A percentile compares a stretch with the other conserved stretches of the same genome.
These are phyloP conservation scores for Sanderia malayensis DNA, from an alignment of 30 jellyfish, hydroid and myxozoan genomes.

Conservation along the genomic window DNA sequence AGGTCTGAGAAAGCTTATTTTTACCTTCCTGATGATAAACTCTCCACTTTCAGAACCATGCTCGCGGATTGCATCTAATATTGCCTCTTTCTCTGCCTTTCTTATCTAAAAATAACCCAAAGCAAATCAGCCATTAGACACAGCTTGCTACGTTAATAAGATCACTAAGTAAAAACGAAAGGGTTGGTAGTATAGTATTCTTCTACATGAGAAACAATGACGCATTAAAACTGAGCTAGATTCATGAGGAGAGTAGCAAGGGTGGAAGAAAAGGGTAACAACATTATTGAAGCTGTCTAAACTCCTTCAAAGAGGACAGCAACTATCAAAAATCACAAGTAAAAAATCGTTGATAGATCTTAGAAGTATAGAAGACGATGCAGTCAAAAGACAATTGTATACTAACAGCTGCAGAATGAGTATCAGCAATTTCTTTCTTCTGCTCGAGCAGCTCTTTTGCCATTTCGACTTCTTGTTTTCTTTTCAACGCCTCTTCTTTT, in stretches of 20 bases:
- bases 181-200: too few species aligned
- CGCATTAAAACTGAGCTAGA: too few species aligned
- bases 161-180: too few species aligned
- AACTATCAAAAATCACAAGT: too few species aligned
- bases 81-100: constrained; percentile 89
- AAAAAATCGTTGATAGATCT: too few species aligned
- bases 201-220: too few species aligned
- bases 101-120: constrained; percentile 60
- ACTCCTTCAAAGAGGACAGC: too few species aligned
- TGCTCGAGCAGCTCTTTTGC: constrained; percentile 90
- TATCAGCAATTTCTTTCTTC: constrained; percentile 85
- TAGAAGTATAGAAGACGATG: not conserved
- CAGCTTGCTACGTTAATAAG: too few species aligned
- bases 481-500: constrained; percentile 72
- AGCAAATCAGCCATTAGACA: too few species aligned
- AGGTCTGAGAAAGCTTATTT: not conserved
- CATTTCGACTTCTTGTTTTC: constrained; percentile 83
- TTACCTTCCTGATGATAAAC: constrained; percentile 80
- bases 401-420: constrained; percentile 75
- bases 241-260: too few species aligned
- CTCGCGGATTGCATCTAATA: constrained; percentile 81
- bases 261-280: too few species aligned
- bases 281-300: too few species aligned
- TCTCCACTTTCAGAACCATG: constrained; percentile 92
- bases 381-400: not conserved